Evolutionary conservation across 2,113 vertebrate species (phyloP).

Genomic region (human (Homo sapiens)): GRCh38 chrX:138866501-138867000

Average conservation of each 20-base stretch:
- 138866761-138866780: background rate
- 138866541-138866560: background rate
- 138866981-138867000: background rate
- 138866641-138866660: background rate
- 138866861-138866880: background rate
- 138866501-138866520: background rate
- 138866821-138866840: background rate
- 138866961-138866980: background rate
- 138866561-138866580: background rate
- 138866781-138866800: background rate
- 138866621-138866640: background rate
- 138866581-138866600: background rate
- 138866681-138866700: no score
- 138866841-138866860: background rate
- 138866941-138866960: background rate
- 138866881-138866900: background rate
- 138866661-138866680: background rate
- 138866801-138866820: background rate
- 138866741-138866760: background rate
- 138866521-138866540: background rate
- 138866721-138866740: background rate
- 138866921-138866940: background rate
- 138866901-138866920: background rate
- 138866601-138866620: background rate
- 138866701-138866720: background rate